Base-by-base conservation (phyloP, 2,797 vertebrate genomes). In the Spondyliosoma cantharus region DNA sequence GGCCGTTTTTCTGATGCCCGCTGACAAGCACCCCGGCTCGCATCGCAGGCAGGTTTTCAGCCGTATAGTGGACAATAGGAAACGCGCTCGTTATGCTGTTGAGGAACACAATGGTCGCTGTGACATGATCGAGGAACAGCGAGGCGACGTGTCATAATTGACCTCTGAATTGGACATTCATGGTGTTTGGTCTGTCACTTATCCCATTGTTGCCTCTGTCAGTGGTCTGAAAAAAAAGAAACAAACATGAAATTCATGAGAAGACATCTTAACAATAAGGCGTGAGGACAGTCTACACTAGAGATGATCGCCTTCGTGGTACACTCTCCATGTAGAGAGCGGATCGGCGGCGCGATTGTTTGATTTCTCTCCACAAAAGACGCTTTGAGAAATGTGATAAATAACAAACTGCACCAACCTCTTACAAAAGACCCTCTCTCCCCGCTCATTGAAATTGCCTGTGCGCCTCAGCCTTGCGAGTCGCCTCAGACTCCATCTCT, bases 11-110 rank as follows among this genome's bases (percentile, higher is more conserved):
- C 72, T 84, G 81, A 90, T 87, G 77, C 88, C 83, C 75, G 43
- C 65, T 81, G 90, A 94, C 91, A 90, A 88, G 89, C 76, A 37
- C 60, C 50, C 24, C 11, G n/a, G 73, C 78, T 82, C 76, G 86
- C 75, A 80, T 86, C 80, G 53, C 57, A 67, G 86, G 85, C 87
- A 85, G 83, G 80, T 86, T 85, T 77, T 68, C 78, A 90, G 77
- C 67, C 68, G 20, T n/a, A 32, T 65, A 43, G 43, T 8, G 14
- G 17, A 64, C 80, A 80, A 76, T 71, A 11, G 56, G 71, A 43
- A 76, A 69, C 45, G 4, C 9, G 0, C 57, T 73, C 9, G 7
- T 81, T 72, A 69, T 56, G 74, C 80, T 71, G 52, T 80, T 75
- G 54, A 78, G 67, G 64, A 84, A 81, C 68, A 80, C 67, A 82